phyloP scores from a whole-genome alignment of 2,797 vertebrate genomes.

The Pseudochaenichthys georgianus region DNA sequence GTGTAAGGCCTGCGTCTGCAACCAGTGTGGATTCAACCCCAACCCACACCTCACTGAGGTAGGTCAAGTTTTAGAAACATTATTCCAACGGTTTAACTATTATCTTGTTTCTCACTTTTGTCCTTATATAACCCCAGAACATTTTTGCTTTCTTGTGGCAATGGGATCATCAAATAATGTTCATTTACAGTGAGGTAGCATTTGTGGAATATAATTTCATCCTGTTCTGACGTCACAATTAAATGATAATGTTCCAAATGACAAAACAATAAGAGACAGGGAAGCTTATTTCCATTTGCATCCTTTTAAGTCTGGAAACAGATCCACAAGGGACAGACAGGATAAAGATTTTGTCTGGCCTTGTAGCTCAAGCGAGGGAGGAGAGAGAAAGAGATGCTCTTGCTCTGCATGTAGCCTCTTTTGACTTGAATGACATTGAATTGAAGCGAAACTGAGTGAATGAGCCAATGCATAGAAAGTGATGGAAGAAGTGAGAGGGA shows the following conservation, averaged over 20 bases:
- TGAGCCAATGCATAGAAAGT: not conserved
- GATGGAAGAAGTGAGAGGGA: constrained; percentile 17
- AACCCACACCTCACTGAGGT: constrained; percentile 95
- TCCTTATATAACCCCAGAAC: constrained; percentile 2
- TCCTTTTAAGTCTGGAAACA: constrained; percentile 1
- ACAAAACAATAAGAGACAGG: constrained; percentile 24
- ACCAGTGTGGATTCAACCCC: constrained; percentile 99
- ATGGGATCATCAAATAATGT: constrained; percentile 20
- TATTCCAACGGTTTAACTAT: not conserved
- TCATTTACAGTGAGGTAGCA: constrained; percentile 27
- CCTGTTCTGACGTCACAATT: constrained; percentile 9
- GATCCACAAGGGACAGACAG: constrained; percentile 1
- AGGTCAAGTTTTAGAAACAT: constrained; percentile 36
- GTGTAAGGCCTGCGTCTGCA: constrained; percentile 96
- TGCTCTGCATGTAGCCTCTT: not conserved
- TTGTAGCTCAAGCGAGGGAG: not conserved
- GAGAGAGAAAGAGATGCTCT: constrained; percentile 21
- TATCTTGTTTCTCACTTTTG: not conserved
- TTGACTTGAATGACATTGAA: constrained; percentile 39
- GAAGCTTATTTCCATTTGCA: not conserved
- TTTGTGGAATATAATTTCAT: constrained; percentile 19
- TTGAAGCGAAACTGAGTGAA: constrained; percentile 25
- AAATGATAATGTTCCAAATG: constrained; percentile 15
- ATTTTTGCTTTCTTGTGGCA: constrained; percentile 10
- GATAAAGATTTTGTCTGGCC: constrained; percentile 15